phyloP scores from a whole-genome alignment of 2,113 vertebrate genomes.

The Serilophus lunatus region DNA sequence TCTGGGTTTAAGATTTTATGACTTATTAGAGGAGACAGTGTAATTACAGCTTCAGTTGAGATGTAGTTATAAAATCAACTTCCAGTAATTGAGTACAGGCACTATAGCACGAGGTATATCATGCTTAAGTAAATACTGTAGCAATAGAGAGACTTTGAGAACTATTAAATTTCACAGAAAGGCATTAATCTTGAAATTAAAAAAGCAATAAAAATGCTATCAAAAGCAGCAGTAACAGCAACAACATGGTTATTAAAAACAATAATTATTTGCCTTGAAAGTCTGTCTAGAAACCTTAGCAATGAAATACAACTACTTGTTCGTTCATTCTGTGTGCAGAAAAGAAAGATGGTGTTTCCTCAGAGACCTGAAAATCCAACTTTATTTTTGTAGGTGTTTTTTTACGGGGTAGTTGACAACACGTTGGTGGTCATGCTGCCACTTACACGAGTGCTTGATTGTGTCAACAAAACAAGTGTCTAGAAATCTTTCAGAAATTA shows the following conservation, averaged over 20 bases:
- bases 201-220: background rate
- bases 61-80: conserved; percentile 33
- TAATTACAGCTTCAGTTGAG: background rate
- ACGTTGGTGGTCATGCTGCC: background rate
- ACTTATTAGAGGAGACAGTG: conserved; percentile 33
- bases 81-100: conserved; percentile 10
- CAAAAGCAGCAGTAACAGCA: background rate
- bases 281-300: background rate
- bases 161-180: conserved; percentile 1
- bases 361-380: background rate
- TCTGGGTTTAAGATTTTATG: background rate
- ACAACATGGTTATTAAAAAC: conserved; percentile 2
- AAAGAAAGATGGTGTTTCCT: background rate
- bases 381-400: background rate
- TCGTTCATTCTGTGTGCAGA: background rate
- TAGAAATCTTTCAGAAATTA: background rate
- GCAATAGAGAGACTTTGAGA: background rate
- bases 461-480: background rate
- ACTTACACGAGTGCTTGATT: background rate
- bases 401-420: background rate
- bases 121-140: conserved; percentile 13
- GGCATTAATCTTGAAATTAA: background rate
- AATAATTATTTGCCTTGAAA: background rate
- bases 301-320: background rate
- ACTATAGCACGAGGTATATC: background rate